phyloP scores from a whole-genome alignment of 1,140 invertebrate genomes.

The Brachionus asplanchnoidis region DNA sequence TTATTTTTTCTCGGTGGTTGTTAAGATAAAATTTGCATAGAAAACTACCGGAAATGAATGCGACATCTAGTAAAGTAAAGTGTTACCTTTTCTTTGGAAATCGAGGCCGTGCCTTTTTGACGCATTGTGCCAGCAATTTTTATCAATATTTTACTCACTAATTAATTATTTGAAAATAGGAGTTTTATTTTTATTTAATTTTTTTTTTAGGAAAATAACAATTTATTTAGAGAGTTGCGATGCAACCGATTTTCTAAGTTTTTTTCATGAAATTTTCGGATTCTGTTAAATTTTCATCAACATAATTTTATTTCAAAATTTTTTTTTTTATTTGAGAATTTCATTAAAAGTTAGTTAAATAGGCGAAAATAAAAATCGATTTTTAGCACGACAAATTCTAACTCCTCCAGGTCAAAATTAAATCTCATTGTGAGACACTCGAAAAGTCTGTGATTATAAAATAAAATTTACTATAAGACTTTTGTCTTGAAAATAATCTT shows the following conservation, averaged over 20 bases:
- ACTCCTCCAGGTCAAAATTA: conserved; percentile 14
- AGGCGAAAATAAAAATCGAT: neutral
- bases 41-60: neutral
- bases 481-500: conserved; percentile 2
- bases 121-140: neutral
- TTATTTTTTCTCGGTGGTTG: neutral
- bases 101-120: neutral
- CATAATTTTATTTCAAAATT: neutral
- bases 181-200: neutral
- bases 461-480: neutral
- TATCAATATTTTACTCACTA: neutral
- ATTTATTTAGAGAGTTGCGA: conserved; percentile 37
- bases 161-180: neutral
- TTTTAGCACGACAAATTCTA: neutral
- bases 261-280: conserved; percentile 8
- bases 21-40: neutral
- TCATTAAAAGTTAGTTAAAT: neutral
- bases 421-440: conserved; percentile 23
- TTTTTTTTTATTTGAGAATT: neutral
- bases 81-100: neutral
- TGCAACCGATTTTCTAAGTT: conserved; percentile 34
- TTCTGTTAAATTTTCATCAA: neutral
- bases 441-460: neutral
- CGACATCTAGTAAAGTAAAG: neutral
- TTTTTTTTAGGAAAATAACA: neutral